A percentile compares a stretch with the other conserved stretches of the same genome.
Conservation (phyloP, 2,797 vertebrate species). For the Clarias platycephalus region DNA sequence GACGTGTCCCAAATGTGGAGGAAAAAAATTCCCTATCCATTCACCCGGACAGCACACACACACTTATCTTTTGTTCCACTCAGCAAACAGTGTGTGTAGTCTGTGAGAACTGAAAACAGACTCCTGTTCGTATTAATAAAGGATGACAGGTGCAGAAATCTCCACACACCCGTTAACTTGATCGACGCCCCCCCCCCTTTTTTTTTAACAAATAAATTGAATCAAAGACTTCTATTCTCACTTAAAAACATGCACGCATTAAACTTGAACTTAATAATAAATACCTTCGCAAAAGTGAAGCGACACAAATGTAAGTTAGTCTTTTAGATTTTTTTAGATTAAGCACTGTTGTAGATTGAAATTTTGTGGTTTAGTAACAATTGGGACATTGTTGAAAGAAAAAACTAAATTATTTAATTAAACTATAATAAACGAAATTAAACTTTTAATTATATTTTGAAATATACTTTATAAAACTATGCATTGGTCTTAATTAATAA, state of each 20-base stretch:
- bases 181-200: too few relatives aligned
- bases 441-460: background rate
- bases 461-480: background rate
- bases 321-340: background rate
- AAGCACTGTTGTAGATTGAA: background rate
- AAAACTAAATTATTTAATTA: background rate
- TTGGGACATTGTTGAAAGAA: background rate
- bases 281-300: background rate
- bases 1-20: constrained; percentile 50
- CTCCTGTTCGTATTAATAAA: constrained; percentile 17
- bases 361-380: background rate
- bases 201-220: background rate
- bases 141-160: constrained; percentile 35
- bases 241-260: too few relatives aligned
- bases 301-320: background rate
- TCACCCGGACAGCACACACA: constrained; percentile 5
- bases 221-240: background rate
- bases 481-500: background rate
- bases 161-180: background rate
- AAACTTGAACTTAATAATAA: too few relatives aligned
- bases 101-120: constrained; percentile 42
- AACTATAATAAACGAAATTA: background rate
- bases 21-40: background rate
- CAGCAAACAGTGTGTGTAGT: constrained; percentile 35
- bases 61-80: constrained; percentile 33